Conservation (phyloP, 2,888 invertebrate species). For the Deilephila porcellus region DNA sequence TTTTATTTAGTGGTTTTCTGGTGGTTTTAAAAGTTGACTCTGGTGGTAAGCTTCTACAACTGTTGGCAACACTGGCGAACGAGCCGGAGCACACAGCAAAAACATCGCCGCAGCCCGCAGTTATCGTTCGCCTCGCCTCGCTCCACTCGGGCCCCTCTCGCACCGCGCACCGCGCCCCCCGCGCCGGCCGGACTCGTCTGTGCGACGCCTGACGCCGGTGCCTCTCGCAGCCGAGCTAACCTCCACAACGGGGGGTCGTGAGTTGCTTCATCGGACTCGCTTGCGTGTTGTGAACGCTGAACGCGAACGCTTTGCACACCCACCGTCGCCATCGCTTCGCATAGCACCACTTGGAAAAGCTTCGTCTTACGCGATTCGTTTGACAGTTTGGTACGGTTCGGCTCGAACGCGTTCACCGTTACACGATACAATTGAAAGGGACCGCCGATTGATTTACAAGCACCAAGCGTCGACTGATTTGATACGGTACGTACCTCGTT, state of each 20-base stretch:
- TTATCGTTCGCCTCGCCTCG: conserved; percentile 68
- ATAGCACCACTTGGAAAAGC: conserved; percentile 69
- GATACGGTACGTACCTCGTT: conserved; percentile 68
- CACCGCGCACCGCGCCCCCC: conserved; percentile 52
- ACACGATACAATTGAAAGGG: conserved; percentile 63
- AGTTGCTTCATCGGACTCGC: conserved; percentile 70
- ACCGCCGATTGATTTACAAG: conserved; percentile 67
- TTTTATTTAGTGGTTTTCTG: no score
- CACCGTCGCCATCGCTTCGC: conserved; percentile 55
- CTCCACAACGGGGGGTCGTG: conserved; percentile 82
- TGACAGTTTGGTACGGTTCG: conserved; percentile 63
- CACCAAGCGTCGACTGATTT: conserved; percentile 58
- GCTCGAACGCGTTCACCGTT: conserved; percentile 65
- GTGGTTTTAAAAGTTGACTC: no score
- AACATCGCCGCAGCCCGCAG: conserved; percentile 82
- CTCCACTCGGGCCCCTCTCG: conserved; percentile 51
- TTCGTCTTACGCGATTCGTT: conserved; percentile 64
- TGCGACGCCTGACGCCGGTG: conserved; percentile 77
- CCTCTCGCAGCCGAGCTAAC: conserved; percentile 79
- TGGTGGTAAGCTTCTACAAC: no score
- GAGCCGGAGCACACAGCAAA: conserved; percentile 81
- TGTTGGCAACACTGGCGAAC: no score
- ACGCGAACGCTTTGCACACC: conserved; percentile 57
- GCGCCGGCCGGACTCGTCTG: conserved; percentile 71
- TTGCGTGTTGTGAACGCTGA: conserved; percentile 60